phyloP scores from a whole-genome alignment of 1,140 invertebrate species.

The Ctenoplectra terminalis region DNA sequence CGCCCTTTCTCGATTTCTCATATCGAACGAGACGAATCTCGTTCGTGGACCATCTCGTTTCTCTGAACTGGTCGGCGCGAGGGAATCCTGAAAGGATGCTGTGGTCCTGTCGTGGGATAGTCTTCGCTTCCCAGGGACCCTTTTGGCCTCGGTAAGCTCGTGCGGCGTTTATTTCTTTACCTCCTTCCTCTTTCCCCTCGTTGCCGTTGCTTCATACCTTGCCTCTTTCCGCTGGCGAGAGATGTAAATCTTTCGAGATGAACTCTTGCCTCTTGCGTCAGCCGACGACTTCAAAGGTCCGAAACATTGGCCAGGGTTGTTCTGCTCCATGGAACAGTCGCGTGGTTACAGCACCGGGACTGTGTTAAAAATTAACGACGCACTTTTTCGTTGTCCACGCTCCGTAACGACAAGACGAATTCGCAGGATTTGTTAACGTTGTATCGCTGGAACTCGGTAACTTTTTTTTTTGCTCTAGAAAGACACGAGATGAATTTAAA shows the following conservation, averaged over 20 bases:
- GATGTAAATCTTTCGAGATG: conserved; percentile 58
- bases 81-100: conserved; percentile 4
- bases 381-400: not conserved
- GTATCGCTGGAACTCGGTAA: not conserved
- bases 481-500: too few species aligned
- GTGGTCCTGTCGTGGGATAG: conserved; percentile 53
- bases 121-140: conserved; percentile 50
- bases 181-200: not conserved
- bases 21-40: not conserved
- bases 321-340: conserved; percentile 1
- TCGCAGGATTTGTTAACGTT: not conserved
- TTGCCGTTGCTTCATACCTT: conserved; percentile 33
- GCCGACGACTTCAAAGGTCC: conserved; percentile 54
- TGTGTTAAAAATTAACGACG: conserved; percentile 42
- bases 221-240: conserved; percentile 8
- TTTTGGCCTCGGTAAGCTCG: conserved; percentile 48
- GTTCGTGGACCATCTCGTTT: not conserved
- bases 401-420: not conserved
- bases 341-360: not conserved
- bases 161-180: conserved; percentile 45
- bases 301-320: conserved; percentile 23
- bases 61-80: not conserved
- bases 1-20: too few species aligned
- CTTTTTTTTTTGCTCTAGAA: too few species aligned
- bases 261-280: conserved; percentile 57